Evolutionary conservation across 2,113 vertebrate species (phyloP), one percentile per base, ranked within the genome.

Genomic region (Paramisgurnus dabryanus): DNA sequence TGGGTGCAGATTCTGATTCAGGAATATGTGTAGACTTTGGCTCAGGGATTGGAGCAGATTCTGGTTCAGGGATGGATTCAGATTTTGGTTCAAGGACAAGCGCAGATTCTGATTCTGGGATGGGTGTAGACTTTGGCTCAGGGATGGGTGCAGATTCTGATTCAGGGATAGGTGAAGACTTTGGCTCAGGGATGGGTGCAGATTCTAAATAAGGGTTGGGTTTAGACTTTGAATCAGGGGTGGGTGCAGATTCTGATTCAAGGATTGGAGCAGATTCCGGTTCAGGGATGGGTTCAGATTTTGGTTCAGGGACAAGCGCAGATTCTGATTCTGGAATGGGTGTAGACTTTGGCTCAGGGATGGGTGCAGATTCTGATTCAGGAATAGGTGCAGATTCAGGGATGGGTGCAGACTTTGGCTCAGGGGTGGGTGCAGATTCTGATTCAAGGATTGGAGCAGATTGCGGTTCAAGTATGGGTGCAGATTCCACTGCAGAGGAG

Each of bases 191-290:
- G 10, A 15, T 45, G 4, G 72, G 49, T 40, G 73, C 80, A 41
- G 18, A 34, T 47, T 68, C 50, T 3, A n/a, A n/a, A n/a, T n/a
- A n/a, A n/a, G n/a, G n/a, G n/a, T n/a, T n/a, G n/a, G n/a, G n/a
- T n/a, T n/a, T n/a, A 5, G 83, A 57, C 1, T 81, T 74, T 66
- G 78, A 43, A n/a, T 78, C 60, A 18, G 79, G 50, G 10, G 22
- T 45, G 4, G 72, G 49, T 40, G 73, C 80, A 41, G 18, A 34
- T 47, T 68, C 50, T 3, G 73, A n/a, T 39, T 50, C 79, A 3
- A 72, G 75, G 39, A 9, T 8, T 2, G 67, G 27, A n/a, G 78
- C 7, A 40, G 43, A 58, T 5, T 27, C n/a, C 8, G 76, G 49
- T 55, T 64, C 77, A n/a, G 34, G 66, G 12, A 67, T 47, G 9